Evolutionary conservation across 2,888 invertebrate species (phyloP).

Genomic region (Holacanthella duospinosa): DNA sequence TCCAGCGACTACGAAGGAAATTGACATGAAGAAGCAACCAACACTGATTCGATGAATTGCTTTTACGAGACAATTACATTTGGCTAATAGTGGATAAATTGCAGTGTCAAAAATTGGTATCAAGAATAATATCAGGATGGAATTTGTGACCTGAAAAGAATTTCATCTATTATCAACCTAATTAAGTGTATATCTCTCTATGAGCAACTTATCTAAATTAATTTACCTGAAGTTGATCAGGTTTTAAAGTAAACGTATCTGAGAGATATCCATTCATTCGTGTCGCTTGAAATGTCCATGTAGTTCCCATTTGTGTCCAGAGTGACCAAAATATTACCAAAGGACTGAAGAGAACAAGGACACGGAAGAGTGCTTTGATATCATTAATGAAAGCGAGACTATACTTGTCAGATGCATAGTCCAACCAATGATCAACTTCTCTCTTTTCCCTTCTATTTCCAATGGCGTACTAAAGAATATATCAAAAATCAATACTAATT

Average conservation of each 20-base stretch:
- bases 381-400: conserved; percentile 55
- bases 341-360: conserved; percentile 61
- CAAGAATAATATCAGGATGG: conserved; percentile 42
- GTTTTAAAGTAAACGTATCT: conserved; percentile 40
- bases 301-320: conserved; percentile 49
- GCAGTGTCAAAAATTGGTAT: conserved; percentile 44
- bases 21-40: conserved; percentile 45
- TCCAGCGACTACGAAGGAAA: conserved; percentile 46
- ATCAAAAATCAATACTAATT: background rate
- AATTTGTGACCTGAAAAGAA: conserved; percentile 38
- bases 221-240: conserved; percentile 47
- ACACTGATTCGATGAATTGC: conserved; percentile 46
- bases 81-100: conserved; percentile 42
- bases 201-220: too few species aligned
- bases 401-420: conserved; percentile 56
- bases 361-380: conserved; percentile 57
- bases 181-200: background rate
- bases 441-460: conserved; percentile 41
- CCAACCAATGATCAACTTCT: conserved; percentile 57
- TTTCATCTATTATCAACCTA: background rate
- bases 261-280: conserved; percentile 40
- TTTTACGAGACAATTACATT: conserved; percentile 37
- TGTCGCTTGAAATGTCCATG: conserved; percentile 44
- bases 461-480: conserved; percentile 2
- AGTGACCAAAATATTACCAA: conserved; percentile 74